A percentile compares a stretch with the other conserved stretches of the same genome.
Conservation (phyloP, 1,140 invertebrate genomes). For the Calosoma granatense region DNA sequence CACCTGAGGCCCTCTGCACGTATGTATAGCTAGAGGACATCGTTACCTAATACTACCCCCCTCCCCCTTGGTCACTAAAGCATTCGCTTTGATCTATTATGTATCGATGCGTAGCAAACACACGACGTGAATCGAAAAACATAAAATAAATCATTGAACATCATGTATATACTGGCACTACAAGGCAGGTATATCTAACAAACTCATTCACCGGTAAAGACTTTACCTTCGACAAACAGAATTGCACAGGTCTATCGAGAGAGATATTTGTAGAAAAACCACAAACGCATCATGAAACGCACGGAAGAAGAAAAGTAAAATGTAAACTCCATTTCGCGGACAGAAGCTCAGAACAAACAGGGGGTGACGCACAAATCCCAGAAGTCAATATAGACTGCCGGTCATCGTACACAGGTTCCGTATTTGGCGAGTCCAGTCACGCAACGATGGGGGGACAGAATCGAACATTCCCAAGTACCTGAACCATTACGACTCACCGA, state of each 20-base stretch:
- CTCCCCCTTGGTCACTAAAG: no score
- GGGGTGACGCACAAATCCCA: conserved; percentile 1
- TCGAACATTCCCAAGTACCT: background rate
- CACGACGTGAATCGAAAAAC: background rate
- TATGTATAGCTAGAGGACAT: background rate
- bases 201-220: no score
- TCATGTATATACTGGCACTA: background rate
- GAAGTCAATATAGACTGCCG: background rate
- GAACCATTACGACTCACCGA: background rate
- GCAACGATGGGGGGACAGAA: background rate
- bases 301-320: no score
- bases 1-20: background rate
- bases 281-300: no score
- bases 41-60: background rate
- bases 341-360: background rate
- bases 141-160: background rate
- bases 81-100: background rate
- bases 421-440: background rate
- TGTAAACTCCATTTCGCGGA: conserved; percentile 7
- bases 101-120: background rate
- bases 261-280: no score
- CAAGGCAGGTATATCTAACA: no score
- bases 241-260: no score
- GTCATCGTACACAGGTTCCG: no score
- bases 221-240: no score